phyloP scores from a whole-genome alignment of 2,888 invertebrate genomes.

The Acronicta leporina region DNA sequence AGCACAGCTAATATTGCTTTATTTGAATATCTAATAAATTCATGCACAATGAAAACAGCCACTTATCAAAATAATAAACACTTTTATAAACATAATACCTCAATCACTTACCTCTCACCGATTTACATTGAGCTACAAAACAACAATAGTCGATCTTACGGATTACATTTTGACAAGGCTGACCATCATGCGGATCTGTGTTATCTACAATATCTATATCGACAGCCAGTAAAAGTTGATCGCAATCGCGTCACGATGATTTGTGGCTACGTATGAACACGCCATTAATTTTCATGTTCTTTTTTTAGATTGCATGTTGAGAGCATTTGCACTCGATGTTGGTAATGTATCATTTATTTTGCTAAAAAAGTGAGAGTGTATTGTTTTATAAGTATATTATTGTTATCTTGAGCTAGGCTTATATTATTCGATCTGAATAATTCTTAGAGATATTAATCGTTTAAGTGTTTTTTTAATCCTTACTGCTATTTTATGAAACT shows the following conservation, averaged over 20 bases:
- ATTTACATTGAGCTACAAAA: conserved; percentile 20
- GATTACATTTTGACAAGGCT: conserved; percentile 36
- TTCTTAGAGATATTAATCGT: background rate
- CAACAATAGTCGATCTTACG: conserved; percentile 29
- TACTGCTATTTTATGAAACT: background rate
- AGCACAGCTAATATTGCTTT: no score
- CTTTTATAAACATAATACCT: conserved; percentile 13
- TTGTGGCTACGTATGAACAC: conserved; percentile 48
- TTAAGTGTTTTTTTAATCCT: background rate
- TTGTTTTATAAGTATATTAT: background rate
- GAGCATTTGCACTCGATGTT: conserved; percentile 19
- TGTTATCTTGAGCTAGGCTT: no score
- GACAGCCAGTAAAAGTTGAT: conserved; percentile 60
- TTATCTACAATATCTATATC: conserved; percentile 53
- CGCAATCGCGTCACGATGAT: conserved; percentile 54
- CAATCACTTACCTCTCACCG: conserved; percentile 30
- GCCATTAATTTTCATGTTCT: conserved; percentile 38
- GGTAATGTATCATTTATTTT: conserved; percentile 18
- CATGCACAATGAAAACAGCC: no score
- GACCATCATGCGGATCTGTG: conserved; percentile 35
- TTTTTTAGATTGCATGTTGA: conserved; percentile 23
- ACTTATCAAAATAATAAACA: conserved; percentile 2
- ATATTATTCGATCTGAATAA: background rate
- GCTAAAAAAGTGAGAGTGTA: background rate
- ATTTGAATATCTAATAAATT: no score